These are phyloP conservation scores for Embiotoca jacksoni DNA, from an alignment of 2,113 vertebrate species.

Conservation along the genomic window DNA sequence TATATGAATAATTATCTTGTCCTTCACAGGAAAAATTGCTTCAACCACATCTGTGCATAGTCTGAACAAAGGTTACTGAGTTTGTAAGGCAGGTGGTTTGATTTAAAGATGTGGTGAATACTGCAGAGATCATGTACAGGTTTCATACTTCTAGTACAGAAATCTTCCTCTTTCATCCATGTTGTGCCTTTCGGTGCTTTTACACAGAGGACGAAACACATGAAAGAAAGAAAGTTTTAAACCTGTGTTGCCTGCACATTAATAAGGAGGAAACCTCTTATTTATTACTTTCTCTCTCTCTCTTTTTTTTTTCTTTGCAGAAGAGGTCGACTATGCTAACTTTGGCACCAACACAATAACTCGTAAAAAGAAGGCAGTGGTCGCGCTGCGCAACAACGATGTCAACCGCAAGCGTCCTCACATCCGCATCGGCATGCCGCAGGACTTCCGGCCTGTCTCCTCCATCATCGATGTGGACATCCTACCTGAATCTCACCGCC, in stretches of 20 bases:
- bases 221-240: neutral
- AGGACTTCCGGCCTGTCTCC: conserved; percentile 96
- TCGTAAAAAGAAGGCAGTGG: conserved; percentile 91
- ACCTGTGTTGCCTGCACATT: neutral
- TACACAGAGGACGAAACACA: neutral
- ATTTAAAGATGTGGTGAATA: conserved; percentile 43
- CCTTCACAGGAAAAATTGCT: neutral
- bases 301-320: conserved; percentile 79
- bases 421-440: conserved; percentile 95
- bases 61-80: conserved; percentile 34
- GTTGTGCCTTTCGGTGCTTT: neutral
- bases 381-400: conserved; percentile 92
- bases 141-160: conserved; percentile 4
- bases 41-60: conserved; percentile 51
- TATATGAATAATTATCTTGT: conserved; percentile 42
- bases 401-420: conserved; percentile 92
- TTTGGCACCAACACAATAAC: conserved; percentile 92
- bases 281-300: conserved; percentile 3
- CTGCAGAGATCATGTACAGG: neutral
- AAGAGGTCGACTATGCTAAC: conserved; percentile 94
- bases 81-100: conserved; percentile 47
- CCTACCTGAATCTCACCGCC: conserved; percentile 94
- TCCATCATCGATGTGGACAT: conserved; percentile 99
- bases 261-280: neutral
- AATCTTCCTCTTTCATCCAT: neutral